Base-by-base conservation (phyloP, 2,797 vertebrate genomes). In the Microtus agrestis region DNA sequence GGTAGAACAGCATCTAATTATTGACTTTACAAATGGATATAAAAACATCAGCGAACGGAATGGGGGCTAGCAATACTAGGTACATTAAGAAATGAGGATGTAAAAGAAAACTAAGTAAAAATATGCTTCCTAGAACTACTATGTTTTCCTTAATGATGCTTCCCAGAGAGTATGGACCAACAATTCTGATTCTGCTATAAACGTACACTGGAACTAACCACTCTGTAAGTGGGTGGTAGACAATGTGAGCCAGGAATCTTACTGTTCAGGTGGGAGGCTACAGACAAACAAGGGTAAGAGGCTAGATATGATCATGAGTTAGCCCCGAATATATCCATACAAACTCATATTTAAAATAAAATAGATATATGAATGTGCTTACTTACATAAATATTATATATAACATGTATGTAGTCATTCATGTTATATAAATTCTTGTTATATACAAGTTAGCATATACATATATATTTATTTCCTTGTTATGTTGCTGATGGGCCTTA, bases 21-120 rank as follows among this genome's bases (percentile, higher is more conserved):
- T 76, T 4, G 59, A 12, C 65, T 40, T 73, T 91, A 89, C 15
- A 81, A 92, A 69, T 11, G 4, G 71, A 19, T 56, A 11, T 67
- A 74, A 59, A 25, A 48, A 65, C 8, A 74, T 93, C 46, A 82
- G 5, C n/a, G 19, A 93, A 89, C 56, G 27, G 40, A 9, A 2
- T 51, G 10, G 37, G 3, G n/a, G 76, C 27, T n/a, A 40, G 78
- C 11, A 15, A 40, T 77, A 40, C 9, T 54, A 63, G 61, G 12
- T 61, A 95, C 87, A 31, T 77, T 90, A 13, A 54, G 63, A 96
- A 93, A 51, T 65, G 23, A 96, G 46, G 74, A 11, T 63, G 17
- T 59, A 77, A 54, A 65, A 34, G 82, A 87, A 59, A 67, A 94
- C 2, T 29, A 69, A 91, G 69, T 11, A 46, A 87, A 96, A 94